Base-by-base conservation (phyloP, 2,113 vertebrate genomes). In the Gallinago media region DNA sequence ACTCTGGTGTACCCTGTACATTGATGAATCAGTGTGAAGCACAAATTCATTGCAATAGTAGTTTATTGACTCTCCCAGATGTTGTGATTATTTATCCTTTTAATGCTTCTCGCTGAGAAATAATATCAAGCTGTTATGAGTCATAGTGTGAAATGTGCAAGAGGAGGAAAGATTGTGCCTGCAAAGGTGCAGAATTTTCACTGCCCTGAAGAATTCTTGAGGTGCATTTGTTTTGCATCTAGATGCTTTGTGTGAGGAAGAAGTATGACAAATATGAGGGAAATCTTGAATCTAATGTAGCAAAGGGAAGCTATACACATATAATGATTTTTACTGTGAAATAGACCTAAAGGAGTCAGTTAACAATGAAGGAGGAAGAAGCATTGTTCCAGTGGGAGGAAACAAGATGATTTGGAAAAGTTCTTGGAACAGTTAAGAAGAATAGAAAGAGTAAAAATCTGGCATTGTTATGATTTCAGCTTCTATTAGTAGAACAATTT, bases 321-420 rank as follows among this genome's bases (percentile, higher is more conserved):
- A 2, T 62, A 32, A 63, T 59, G 27, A 88, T 82, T 95, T 89
- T 32, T 85, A 5, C 74, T 34, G 32, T 77, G 76, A 89, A 85
- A 34, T 9, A 65, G 20, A 29, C 68, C 38, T 62, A 47, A 50
- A 90, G 25, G 29, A 83, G 34, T 76, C 55, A 66, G 32, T 70
- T 88, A 80, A 70, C 75, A 68, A 79, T 68, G 79, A 70, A 40
- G 0, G 2, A 81, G 74, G 63, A 87, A 65, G 61, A 76, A 78
- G 26, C 44, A 82, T 89, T 88, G 38, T 67, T 88, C 68, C 74
- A 66, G 5, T 82, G 50, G 66, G 68, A 93, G 62, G 67, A 92
- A 97, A 55, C 44, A 82, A 75, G 82, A 65, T 80, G 71, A 90
- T 82, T 70, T 90, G 54, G n/a, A 73, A 90, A 79, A 86, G n/a